These are phyloP conservation scores for Cassiopea andromeda DNA, from an alignment of 30 jellyfish, hydroid and myxozoan genomes.

Conservation along the genomic window DNA sequence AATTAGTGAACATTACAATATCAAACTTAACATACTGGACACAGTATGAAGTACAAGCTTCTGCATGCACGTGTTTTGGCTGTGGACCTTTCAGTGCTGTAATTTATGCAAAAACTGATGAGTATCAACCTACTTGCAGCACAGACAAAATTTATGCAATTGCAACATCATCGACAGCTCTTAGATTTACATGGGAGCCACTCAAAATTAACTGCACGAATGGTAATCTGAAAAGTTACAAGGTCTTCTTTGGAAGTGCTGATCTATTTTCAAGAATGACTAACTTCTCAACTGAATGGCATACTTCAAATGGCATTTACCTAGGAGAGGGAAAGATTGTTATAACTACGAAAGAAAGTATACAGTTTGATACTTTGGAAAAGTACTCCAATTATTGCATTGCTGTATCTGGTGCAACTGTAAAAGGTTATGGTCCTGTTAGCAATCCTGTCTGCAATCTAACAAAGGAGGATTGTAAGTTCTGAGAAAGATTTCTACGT, in stretches of 20 bases:
- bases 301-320: not conserved
- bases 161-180: slow-evolving; percentile 19
- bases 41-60: slow-evolving; percentile 33
- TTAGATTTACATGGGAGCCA: slow-evolving; percentile 43
- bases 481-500: no score
- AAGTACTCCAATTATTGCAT: slow-evolving; percentile 54
- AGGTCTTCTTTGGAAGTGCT: slow-evolving; percentile 39
- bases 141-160: not conserved
- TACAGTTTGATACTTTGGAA: slow-evolving; percentile 10
- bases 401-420: slow-evolving; percentile 37
- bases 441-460: not conserved
- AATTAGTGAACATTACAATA: slow-evolving; percentile 6
- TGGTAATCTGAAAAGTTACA: slow-evolving; percentile 22
- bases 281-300: not conserved
- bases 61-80: slow-evolving; percentile 68
- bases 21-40: slow-evolving; percentile 40
- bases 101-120: slow-evolving; percentile 22
- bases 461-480: slow-evolving; percentile 62
- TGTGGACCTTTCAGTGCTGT: slow-evolving; percentile 49
- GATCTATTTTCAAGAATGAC: not conserved
- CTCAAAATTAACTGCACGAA: slow-evolving; percentile 36
- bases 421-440: slow-evolving; percentile 56
- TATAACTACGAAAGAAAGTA: not conserved
- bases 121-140: slow-evolving; percentile 57
- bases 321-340: not conserved